Evolutionary conservation across 2,113 vertebrate genomes (phyloP).

Genomic region (Ceyx melanurus): DNA sequence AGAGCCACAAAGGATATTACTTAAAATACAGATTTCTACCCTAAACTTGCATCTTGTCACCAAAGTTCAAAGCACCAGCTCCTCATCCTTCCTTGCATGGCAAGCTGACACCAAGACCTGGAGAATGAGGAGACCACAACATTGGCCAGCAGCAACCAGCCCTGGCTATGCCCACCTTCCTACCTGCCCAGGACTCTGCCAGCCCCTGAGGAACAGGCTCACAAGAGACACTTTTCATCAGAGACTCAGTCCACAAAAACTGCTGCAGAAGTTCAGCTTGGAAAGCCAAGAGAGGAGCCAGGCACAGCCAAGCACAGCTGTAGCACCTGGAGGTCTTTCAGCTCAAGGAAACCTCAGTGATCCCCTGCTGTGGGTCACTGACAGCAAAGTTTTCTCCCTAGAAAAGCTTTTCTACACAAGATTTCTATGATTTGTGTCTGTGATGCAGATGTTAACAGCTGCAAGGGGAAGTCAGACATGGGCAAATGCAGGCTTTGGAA

Average conservation of each 20-base stretch:
- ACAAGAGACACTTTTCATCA: rapidly evolving
- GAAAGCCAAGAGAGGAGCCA: background rate
- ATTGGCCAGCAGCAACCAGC: background rate
- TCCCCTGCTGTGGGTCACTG: rapidly evolving
- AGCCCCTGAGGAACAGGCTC: background rate
- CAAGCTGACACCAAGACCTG: background rate
- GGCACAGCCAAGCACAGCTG: background rate
- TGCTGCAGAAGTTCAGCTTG: background rate
- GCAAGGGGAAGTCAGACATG: background rate
- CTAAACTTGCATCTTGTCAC: background rate
- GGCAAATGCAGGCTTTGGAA: background rate
- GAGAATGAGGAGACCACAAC: background rate
- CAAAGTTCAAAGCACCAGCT: background rate
- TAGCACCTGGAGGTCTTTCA: background rate
- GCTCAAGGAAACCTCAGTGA: background rate
- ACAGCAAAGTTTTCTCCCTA: background rate
- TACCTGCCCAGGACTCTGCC: background rate
- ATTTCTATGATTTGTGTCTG: background rate
- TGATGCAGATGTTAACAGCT: background rate
- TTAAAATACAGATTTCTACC: background rate
- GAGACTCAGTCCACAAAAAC: background rate
- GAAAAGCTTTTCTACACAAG: background rate
- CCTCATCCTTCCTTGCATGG: background rate
- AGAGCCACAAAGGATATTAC: background rate
- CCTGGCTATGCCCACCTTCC: background rate